These are phyloP conservation scores for Aricia artaxerxes DNA, from an alignment of 2,888 invertebrate species.

Conservation along the genomic window DNA sequence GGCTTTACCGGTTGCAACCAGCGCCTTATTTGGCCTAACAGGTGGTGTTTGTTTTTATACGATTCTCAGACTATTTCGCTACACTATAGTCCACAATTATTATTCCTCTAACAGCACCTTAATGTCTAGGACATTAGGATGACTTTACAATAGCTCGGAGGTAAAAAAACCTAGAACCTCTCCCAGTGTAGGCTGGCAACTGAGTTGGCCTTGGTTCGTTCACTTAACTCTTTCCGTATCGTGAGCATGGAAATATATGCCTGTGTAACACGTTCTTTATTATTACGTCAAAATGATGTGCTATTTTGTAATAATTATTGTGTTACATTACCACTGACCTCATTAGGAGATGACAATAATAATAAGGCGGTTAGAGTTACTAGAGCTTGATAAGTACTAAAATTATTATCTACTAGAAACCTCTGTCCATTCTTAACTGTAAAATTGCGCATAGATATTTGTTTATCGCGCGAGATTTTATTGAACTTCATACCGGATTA, in stretches of 20 bases:
- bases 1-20: slow-evolving; percentile 6
- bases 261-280: slow-evolving; percentile 33
- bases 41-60: slow-evolving; percentile 3
- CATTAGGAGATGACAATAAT: not conserved
- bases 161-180: not conserved
- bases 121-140: not conserved
- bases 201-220: slow-evolving; percentile 55
- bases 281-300: slow-evolving; percentile 24
- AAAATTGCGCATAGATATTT: too few relatives aligned
- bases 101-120: not conserved
- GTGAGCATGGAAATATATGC: slow-evolving; percentile 54
- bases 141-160: not conserved
- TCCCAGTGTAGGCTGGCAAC: slow-evolving; percentile 53
- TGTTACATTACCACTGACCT: not conserved
- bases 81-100: not conserved
- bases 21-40: slow-evolving; percentile 7
- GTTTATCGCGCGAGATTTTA: too few relatives aligned
- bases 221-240: slow-evolving; percentile 74
- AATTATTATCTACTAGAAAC: not conserved
- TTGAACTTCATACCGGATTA: too few relatives aligned
- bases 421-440: not conserved
- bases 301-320: not conserved
- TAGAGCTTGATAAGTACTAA: not conserved
- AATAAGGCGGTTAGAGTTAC: too few relatives aligned
- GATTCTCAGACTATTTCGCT: slow-evolving; percentile 14